Conservation (phyloP, 1,140 invertebrate species). For the Chrysoperla carnea region DNA sequence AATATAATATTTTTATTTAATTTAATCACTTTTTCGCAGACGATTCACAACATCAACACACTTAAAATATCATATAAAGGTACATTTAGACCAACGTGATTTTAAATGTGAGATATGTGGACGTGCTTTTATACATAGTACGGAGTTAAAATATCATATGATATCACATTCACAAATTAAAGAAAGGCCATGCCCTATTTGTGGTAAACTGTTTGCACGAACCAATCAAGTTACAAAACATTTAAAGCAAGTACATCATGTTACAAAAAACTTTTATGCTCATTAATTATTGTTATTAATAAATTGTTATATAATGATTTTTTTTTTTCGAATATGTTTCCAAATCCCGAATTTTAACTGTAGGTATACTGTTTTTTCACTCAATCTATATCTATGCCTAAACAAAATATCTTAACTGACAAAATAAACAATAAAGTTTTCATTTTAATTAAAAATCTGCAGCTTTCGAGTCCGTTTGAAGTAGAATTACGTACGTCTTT, state of each 20-base stretch:
- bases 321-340: too few species aligned
- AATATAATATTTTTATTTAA: background rate
- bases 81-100: background rate
- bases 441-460: too few species aligned
- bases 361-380: too few species aligned
- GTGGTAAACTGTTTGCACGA: background rate
- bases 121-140: background rate
- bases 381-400: too few species aligned
- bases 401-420: too few species aligned
- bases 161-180: background rate
- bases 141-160: background rate
- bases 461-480: too few species aligned
- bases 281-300: background rate
- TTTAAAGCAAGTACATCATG: background rate
- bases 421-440: too few species aligned
- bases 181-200: background rate
- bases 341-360: too few species aligned
- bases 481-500: too few species aligned
- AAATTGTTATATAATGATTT: background rate
- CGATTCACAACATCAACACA: constrained; percentile 1
- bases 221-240: background rate
- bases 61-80: background rate
- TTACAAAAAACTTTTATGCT: background rate
- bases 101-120: background rate
- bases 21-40: background rate